Evolutionary conservation across 2,888 invertebrate genomes (phyloP), one percentile per base, ranked within the genome.

Genomic region (Seira musarum): DNA sequence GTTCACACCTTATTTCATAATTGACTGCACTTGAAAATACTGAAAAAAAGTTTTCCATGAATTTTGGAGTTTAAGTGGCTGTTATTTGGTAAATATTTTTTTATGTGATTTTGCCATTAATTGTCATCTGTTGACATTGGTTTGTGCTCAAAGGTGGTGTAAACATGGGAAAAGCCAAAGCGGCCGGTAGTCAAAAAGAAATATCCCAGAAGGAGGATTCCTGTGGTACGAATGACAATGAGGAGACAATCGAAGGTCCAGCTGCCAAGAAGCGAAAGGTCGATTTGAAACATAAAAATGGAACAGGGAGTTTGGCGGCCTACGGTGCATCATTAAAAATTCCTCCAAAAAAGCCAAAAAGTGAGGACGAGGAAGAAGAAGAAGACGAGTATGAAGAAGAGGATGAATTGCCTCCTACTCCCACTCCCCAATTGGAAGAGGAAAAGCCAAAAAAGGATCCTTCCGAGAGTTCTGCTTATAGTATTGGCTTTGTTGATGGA

Each of bases 221-320:
- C 30, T 49, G 60, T 17, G 68, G 25, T 15, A n/a, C 22, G n/a
- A 71, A 60, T 15, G 71, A 71, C 17, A 71, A 71, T 46, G 71
- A 61, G 30, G 64, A 73, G 46, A 64, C 73, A 30, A 53, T 46
- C 15, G 25, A 64, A 21, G 35, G 25, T 1, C 53, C 53, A 65
- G 64, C 64, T 2, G 64, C 19, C n/a, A 22, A 17, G 72, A 73
- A 24, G 73, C 64, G 46, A 35, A 71, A 61, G 35, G 21, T 40
- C 25, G 46, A 46, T 13, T 17, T 61, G 15, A 71, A 71, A 21
- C 22, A 24, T 13, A 46, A 71, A 61, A 61, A 61, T 15, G 71
- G 61, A 71, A 25, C 35, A 21, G 30, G 53, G 15, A 53, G 53
- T 15, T 21, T 49, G 21, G 25, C 24, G 1, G 15, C 22, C 13